Base-by-base conservation (phyloP, 2,888 invertebrate genomes). In the Drosophila koepferae region DNA sequence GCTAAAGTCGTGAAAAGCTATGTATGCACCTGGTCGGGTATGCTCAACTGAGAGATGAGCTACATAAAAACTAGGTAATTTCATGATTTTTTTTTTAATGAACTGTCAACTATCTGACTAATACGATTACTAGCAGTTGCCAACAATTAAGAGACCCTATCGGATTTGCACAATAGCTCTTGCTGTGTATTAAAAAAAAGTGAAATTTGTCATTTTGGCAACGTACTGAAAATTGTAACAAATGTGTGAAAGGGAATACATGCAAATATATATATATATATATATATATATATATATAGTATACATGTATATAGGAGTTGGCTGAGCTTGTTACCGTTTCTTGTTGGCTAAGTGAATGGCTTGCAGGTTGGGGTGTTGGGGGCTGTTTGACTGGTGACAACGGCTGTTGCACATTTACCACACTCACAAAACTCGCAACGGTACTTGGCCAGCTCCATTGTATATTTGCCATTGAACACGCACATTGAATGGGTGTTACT, bases 401-500 rank as follows among this genome's bases (percentile, higher is more conserved):
- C 80, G 82, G 67, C 85, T 87, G 85, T 87, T 85, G 85, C 85
- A 87, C 87, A 76, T 86, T 81, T 79, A 69, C 69, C 79, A 74
- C 77, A 80, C 80, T 78, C 75, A 31, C 75, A 20, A 20, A 36
- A 58, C 49, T 63, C 46, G 70, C 38, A 60, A 70, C 56, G 54
- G 67, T 60, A 58, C 75, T 76, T 76, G 68, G 56, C 48, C 58
- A 59, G 55, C 63, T 66, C 49, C 72, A 74, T 74, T 74, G 72
- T 83, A 81, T 81, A 81, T 81, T 86, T 79, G 83, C 74, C 86
- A 84, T 82, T 84, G 80, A 84, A 82, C 81, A 83, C 83, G 81
- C 83, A 81, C 86, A 77, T 73, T 74, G 54, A 70, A 73, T 72
- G 74, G 63, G 67, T 74, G 66, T 79, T 69, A 67, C 77, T 77